A percentile compares a stretch with the other conserved stretches of the same genome.
Conservation (phyloP, 2,888 invertebrate genomes). For the Cataglyphis cursor region DNA sequence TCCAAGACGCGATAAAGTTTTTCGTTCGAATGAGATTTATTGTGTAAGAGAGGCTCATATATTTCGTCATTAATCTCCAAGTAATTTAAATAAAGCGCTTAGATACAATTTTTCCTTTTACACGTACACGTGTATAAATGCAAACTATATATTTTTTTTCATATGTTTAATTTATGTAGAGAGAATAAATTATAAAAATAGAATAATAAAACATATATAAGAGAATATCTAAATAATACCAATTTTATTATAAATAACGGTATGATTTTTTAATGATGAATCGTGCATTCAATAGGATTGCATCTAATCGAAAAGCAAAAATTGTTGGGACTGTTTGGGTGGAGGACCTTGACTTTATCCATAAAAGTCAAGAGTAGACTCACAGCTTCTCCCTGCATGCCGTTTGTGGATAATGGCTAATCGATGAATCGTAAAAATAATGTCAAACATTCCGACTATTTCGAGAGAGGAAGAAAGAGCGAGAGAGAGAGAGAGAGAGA, state of each 20-base stretch:
- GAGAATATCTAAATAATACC: background rate
- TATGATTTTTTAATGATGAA: background rate
- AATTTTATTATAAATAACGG: slow-evolving; percentile 22
- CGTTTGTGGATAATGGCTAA: slow-evolving; percentile 36
- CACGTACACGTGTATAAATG: background rate
- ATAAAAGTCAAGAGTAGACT: slow-evolving; percentile 40
- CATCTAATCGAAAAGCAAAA: slow-evolving; percentile 27
- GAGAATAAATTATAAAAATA: background rate
- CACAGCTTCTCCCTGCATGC: slow-evolving; percentile 12
- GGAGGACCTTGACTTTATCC: slow-evolving; percentile 21
- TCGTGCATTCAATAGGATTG: background rate
- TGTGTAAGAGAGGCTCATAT: background rate
- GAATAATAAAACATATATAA: background rate
- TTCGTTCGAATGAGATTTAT: background rate
- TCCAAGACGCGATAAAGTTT: background rate
- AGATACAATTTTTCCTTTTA: background rate
- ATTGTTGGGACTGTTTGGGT: background rate
- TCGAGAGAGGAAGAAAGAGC: background rate
- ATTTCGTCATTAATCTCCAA: background rate
- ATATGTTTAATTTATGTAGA: background rate
- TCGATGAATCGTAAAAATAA: slow-evolving; percentile 50
- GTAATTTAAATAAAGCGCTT: background rate
- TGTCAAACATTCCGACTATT: slow-evolving; percentile 15
- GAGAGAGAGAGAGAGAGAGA: background rate
- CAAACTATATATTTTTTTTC: background rate